Percentiles rank a stretch among this genome's conserved stretches.
Evolutionary conservation across 2,888 invertebrate species (phyloP).

Genomic region (Phorcus lineatus): DNA sequence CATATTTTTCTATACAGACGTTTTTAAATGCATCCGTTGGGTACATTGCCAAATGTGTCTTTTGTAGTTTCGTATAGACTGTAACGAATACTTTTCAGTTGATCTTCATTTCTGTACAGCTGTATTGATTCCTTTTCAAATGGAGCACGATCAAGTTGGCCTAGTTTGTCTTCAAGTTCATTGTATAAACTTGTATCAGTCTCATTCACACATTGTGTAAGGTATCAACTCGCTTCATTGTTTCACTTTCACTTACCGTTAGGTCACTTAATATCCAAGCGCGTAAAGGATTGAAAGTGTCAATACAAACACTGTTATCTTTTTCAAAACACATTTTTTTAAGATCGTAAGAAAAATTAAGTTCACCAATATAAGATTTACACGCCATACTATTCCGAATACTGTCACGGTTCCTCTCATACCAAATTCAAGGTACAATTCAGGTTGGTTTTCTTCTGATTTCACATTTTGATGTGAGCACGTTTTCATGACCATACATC

Average conservation of each 20-base stretch:
- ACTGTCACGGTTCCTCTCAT: too few species aligned
- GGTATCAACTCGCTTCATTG: neutral
- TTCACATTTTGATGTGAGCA: too few species aligned
- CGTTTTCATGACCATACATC: too few species aligned
- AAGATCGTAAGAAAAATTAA: too few species aligned
- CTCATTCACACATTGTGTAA: neutral
- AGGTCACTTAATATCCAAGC: too few species aligned
- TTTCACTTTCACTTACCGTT: neutral
- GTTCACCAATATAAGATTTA: too few species aligned
- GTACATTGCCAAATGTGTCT: neutral
- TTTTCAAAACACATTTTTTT: too few species aligned
- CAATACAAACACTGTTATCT: too few species aligned
- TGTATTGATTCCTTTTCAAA: neutral
- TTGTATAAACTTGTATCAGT: neutral
- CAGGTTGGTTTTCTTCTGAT: too few species aligned
- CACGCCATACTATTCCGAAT: too few species aligned
- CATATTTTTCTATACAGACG: neutral
- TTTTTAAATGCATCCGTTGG: neutral
- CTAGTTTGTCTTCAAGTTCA: neutral
- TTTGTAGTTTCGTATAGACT: neutral
- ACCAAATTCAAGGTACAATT: too few species aligned
- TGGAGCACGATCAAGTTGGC: neutral
- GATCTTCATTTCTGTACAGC: neutral
- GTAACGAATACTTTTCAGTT: neutral
- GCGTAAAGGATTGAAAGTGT: too few species aligned